These are phyloP conservation scores for Chlorodrepanis virens DNA, from an alignment of 2,113 vertebrate species.

Conservation along the genomic window DNA sequence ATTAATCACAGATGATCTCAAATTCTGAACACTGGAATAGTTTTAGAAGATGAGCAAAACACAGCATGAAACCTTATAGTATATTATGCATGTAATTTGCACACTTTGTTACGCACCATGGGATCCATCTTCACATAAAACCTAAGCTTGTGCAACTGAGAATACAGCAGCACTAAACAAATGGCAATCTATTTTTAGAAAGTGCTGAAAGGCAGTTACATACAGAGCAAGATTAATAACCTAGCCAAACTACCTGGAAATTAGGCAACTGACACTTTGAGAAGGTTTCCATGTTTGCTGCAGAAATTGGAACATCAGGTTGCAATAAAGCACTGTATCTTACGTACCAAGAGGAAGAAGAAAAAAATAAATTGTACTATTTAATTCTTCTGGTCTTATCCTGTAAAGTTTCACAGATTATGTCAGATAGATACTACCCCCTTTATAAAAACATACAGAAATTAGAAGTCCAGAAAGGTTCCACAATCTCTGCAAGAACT, in stretches of 20 bases:
- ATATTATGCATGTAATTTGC: neutral
- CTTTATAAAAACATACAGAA: neutral
- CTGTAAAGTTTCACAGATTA: neutral
- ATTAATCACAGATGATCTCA: neutral
- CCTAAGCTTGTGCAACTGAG: neutral
- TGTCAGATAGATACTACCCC: neutral
- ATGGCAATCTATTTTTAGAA: constrained; percentile 3
- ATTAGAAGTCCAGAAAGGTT: neutral
- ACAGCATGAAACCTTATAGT: neutral
- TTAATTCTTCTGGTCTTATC: neutral
- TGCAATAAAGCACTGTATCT: neutral
- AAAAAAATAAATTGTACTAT: neutral
- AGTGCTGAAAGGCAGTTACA: neutral
- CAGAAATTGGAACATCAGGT: neutral
- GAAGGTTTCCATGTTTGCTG: neutral
- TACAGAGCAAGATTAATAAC: neutral
- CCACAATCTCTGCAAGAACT: neutral
- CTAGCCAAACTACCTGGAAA: constrained; percentile 5
- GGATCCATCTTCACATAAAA: neutral
- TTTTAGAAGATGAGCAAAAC: neutral
- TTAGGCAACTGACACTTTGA: neutral
- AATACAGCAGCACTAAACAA: neutral
- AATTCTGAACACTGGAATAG: neutral
- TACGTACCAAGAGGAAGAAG: neutral
- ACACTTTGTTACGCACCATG: neutral